phyloP scores from a whole-genome alignment of 1,140 invertebrate species.

The Physella acuta region DNA sequence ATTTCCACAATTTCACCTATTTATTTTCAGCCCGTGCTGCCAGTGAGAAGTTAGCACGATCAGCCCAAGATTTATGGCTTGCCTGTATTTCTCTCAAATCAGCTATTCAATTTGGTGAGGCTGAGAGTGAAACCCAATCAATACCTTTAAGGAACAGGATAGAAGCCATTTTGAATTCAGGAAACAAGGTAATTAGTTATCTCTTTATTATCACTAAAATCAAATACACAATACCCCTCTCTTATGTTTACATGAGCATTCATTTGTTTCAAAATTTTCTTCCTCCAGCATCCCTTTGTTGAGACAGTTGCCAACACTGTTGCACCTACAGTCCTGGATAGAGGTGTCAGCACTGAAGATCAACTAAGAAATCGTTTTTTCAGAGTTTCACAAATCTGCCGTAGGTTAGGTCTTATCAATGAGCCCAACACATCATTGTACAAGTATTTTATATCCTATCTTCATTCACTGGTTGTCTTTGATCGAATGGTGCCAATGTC shows the following conservation, averaged over 20 bases:
- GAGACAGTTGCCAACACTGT: slow-evolving; percentile 74
- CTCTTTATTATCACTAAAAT: background rate
- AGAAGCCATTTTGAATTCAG: slow-evolving; percentile 57
- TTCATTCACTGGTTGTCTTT: slow-evolving; percentile 70
- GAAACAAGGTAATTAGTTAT: background rate
- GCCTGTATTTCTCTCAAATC: slow-evolving; percentile 82
- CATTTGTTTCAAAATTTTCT: too few species aligned
- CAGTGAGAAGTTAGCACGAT: slow-evolving; percentile 75
- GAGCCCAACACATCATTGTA: slow-evolving; percentile 76
- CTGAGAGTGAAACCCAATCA: slow-evolving; percentile 62
- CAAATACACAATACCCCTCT: too few species aligned
- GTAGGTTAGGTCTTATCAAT: slow-evolving; percentile 79
- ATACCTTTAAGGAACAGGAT: slow-evolving; percentile 78
- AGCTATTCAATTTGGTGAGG: slow-evolving; percentile 68
- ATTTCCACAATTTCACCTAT: too few species aligned
- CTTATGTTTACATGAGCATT: too few species aligned
- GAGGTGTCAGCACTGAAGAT: slow-evolving; percentile 84
- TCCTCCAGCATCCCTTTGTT: slow-evolving; percentile 66
- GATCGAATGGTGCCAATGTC: slow-evolving; percentile 60
- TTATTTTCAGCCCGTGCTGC: slow-evolving; percentile 78
- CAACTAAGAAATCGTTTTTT: slow-evolving; percentile 81
- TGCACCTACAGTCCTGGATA: slow-evolving; percentile 72
- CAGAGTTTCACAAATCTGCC: slow-evolving; percentile 66
- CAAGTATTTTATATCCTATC: slow-evolving; percentile 82
- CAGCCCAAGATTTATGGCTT: slow-evolving; percentile 87